A percentile compares a stretch with the other conserved stretches of the same genome.
phyloP scores from a whole-genome alignment of 2,113 vertebrate genomes.

The Equus quagga region DNA sequence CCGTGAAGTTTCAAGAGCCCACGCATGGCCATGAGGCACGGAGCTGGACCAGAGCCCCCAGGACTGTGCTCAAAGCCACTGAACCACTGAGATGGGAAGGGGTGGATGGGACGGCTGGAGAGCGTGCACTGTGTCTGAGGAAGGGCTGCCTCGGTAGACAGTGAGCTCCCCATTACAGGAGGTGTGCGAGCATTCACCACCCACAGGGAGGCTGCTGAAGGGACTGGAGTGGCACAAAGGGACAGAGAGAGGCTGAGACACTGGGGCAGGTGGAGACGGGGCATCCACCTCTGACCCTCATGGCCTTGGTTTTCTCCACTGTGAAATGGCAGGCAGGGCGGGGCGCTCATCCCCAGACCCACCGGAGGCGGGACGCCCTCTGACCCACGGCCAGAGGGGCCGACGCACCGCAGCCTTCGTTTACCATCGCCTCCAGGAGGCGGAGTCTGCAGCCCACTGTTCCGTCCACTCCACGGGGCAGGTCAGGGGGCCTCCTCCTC shows the following conservation, averaged over 20 bases:
- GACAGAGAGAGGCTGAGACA: background rate
- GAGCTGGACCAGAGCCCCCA: background rate
- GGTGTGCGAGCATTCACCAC: background rate
- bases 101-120: background rate
- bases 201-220: background rate
- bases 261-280: background rate
- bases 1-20: too few relatives aligned
- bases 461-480: too few relatives aligned
- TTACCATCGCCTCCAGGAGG: background rate
- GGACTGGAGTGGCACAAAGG: background rate
- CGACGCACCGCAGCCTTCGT: too few relatives aligned
- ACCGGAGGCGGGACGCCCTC: too few relatives aligned
- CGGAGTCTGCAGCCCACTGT: background rate
- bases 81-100: background rate
- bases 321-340: background rate
- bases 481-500: background rate
- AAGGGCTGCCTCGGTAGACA: too few relatives aligned
- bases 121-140: accelerated
- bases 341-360: accelerated
- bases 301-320: background rate
- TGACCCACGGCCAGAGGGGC: background rate
- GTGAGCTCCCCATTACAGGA: background rate
- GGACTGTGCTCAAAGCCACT: background rate
- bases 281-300: background rate
- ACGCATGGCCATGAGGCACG: background rate